Base-by-base conservation (phyloP, 2,113 vertebrate species). In the Piaya cayana region DNA sequence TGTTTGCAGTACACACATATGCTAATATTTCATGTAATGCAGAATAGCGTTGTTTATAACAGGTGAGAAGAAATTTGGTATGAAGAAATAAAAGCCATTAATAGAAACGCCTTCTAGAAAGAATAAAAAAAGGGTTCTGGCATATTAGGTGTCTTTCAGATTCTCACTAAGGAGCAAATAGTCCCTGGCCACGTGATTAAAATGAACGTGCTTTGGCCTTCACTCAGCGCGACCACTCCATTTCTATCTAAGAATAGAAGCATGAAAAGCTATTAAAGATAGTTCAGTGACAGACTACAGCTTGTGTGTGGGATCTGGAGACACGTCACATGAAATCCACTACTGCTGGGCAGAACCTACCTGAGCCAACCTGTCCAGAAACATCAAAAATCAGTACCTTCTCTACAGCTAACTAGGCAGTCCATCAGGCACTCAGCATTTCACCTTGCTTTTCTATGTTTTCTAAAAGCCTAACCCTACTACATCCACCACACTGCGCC, bases 211-310 rank as follows among this genome's bases (percentile, higher is more conserved):
- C 88, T 95, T 88, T 97, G 94, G 96, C 95, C 88, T 83, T 96
- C 90, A 16, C 72, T 96, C 62, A 82, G 86, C 92, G 86, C 92
- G 74, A 95, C 92, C 90, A 88, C 95, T 97, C 88, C 14, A 86
- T 95, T 94, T 96, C 93, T 43, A n/a, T 70, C 95, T 93, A 97
- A 98, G 94, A 97, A 96, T 82, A 96, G 74, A 96, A 96, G 84
- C 93, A 92, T 37, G 90, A 94, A 96, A 95, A 77, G 85, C 90
- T 93, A 93, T 96, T 96, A 91, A 93, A 82, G 92, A 91, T 90
- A 96, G 89, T 71, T 96, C 90, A 82, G 91, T 96, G 95, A 96
- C 90, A 93, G 92, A 97, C 81, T 95, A 87, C 95, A 95, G 86
- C 86, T 92, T 92, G 92, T 89, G 96, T 95, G 88, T 91, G 96